Evolutionary conservation across 2,797 vertebrate genomes (phyloP), one percentile per base, ranked within the genome.

Genomic region (Brachymystax lenok): DNA sequence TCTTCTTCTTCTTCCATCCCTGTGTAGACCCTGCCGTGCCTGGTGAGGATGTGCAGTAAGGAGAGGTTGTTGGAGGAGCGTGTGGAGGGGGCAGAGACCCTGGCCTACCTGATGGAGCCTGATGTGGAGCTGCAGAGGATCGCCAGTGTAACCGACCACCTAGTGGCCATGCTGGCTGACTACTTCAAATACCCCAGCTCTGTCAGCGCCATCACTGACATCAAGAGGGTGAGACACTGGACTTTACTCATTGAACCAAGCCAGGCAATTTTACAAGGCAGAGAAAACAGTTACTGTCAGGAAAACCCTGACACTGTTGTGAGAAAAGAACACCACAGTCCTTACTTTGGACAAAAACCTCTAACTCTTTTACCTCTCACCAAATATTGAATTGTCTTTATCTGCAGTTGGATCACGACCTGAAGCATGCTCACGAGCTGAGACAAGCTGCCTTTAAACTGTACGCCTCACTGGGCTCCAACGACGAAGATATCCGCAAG

Each of bases 101-200:
- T 99, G 83, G 98, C 98, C 77, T 99, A 98, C 90, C 93, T 99
- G 88, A 98, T 99, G 79, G 98, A 99, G 92, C 97, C 96, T 0
- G 98, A 99, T 16, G 95, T 99, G 85, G 98, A 99, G 88, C 96
- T 99, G 69, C 98, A 99, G 92, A 94, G 98, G 82, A 97, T 96
- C 19, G 98, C 98, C 71, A 99, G 98, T 92, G 97, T 98, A 87
- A 99, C 96, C 0, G 98, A 99, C 89, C 98, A 99, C 92, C 95
- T 99, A 81, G 97, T 99, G 78, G 94, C 95, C 83, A 98, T 98
- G 98, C 91, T 99, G 81, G 97, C 98, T 0, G 98, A 99, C 92
- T 99, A 99, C 93, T 99, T 99, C 92, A 99, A 99, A 87, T 99
- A 99, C 84, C 98, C 98, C 80, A 99, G 97, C 92, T 99, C 98